A percentile compares a stretch with the other conserved stretches of the same genome.
phyloP scores from a whole-genome alignment of 2,888 invertebrate genomes.

The Ceramica pisi region DNA sequence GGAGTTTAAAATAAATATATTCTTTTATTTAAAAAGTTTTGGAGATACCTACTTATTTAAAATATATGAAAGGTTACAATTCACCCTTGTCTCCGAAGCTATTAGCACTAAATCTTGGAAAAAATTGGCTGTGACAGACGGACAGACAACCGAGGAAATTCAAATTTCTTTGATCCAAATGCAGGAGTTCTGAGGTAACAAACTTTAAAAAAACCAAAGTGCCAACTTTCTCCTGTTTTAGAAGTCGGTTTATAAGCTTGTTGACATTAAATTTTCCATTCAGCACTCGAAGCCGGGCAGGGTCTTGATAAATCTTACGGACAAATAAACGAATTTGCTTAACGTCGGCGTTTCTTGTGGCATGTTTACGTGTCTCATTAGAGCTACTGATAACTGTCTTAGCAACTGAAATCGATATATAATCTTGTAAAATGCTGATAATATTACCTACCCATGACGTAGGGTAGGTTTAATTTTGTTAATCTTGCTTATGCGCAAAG shows the following conservation, averaged over 20 bases:
- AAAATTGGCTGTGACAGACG: no score
- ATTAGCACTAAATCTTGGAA: no score
- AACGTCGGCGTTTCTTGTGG: conserved; percentile 36
- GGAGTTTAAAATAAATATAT: no score
- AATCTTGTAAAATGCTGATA: conserved; percentile 20
- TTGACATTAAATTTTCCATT: conserved; percentile 44
- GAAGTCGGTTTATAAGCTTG: conserved; percentile 7
- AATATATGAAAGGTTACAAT: no score
- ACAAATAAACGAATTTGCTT: conserved; percentile 50
- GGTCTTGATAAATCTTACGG: conserved; percentile 45
- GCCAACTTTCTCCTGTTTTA: no score
- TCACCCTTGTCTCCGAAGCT: no score
- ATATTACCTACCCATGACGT: conserved; percentile 4
- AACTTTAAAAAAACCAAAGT: not conserved
- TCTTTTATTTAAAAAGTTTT: no score
- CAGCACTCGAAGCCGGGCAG: conserved; percentile 19
- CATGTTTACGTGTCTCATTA: conserved; percentile 57
- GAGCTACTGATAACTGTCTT: conserved; percentile 24
- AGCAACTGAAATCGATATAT: conserved; percentile 28
- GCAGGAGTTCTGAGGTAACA: not conserved
- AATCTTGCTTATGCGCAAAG: not conserved
- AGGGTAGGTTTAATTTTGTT: not conserved
- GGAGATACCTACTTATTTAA: no score
- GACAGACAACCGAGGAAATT: no score
- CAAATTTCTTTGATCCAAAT: no score